phyloP scores from a whole-genome alignment of 2,113 vertebrate genomes.

The Phylloscopus trochilus region DNA sequence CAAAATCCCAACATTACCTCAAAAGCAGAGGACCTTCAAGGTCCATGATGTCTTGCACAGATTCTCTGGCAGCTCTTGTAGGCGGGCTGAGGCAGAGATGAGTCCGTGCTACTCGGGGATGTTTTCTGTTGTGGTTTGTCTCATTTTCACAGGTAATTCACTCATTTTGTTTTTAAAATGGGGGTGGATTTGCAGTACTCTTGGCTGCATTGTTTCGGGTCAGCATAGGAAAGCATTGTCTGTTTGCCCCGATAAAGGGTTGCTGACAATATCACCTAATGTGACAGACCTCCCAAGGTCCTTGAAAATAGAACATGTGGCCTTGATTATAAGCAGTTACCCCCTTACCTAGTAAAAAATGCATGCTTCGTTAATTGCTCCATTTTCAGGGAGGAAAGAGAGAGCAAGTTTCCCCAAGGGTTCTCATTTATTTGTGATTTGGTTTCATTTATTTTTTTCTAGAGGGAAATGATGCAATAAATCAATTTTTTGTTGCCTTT shows the following conservation, averaged over 20 bases:
- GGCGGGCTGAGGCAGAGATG: not conserved
- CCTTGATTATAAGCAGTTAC: conserved; percentile 3
- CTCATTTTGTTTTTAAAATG: not conserved
- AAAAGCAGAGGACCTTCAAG: not conserved
- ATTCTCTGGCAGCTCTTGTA: not conserved
- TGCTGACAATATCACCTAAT: not conserved
- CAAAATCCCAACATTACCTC: not conserved
- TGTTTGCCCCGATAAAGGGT: not conserved
- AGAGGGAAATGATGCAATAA: not conserved
- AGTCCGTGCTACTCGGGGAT: not conserved
- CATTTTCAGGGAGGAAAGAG: not conserved
- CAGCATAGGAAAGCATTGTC: not conserved
- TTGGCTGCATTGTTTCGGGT: not conserved
- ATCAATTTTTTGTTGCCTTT: not conserved
- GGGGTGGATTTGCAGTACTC: not conserved
- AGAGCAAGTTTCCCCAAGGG: not conserved
- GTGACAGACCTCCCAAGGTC: not conserved
- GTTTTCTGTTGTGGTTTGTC: not conserved
- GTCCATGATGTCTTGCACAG: rapidly evolving
- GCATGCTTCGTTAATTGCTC: not conserved
- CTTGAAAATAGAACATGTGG: not conserved
- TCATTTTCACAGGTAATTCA: not conserved
- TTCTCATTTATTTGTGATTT: not conserved
- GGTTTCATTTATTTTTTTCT: not conserved
- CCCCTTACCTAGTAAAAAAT: not conserved